Base-by-base conservation (phyloP, 2,113 vertebrate genomes). In the Oreocharis arfaki region DNA sequence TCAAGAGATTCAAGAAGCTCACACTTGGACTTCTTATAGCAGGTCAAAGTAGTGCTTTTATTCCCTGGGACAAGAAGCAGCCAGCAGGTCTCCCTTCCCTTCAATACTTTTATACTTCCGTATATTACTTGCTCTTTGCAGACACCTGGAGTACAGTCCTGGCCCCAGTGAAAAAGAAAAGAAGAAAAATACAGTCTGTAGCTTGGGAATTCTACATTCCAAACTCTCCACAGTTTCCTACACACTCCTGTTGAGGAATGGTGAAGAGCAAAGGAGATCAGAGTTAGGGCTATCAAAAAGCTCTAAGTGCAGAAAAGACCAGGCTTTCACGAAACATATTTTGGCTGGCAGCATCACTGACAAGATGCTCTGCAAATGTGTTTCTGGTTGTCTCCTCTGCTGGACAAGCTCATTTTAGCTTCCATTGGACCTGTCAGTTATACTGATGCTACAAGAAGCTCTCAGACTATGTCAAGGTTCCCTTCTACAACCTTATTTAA, bases 1-100 rank as follows among this genome's bases (percentile, higher is more conserved):
- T 78, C 86, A 80, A 90, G 90, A 93, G 91, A 93, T 60, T 90
- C 44, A 60, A 80, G 76, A 56, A 84, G 56, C 53, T 88, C 2
- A 3, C 10, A 37, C n/a, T 89, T 16, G 2, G 39, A 65, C n/a
- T 3, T n/a, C 61, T 96, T 61, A 42, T 3, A 39, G 32, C 26
- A 78, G 56, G 24, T 75, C 23, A 56, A 71, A 89, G 24, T 9
- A 68, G 13, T 35, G 18, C 16, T 75, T 86, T 84, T 76, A 81
- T 78, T 80, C 61, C 59, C 44, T 32, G 67, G 22, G 18, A 81
- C 5, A 12, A 67, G 32, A 19, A 73, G 11, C 19, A 87, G 32
- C 9, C 32, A 84, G 28, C 8, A 57, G 7, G 22, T 64, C 33
- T 56, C 24, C 39, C 23, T 67, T 75, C n/a, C 17, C 65, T 41